Conservation (phyloP, 2,797 vertebrate species). For the Sebastes steindachneri region DNA sequence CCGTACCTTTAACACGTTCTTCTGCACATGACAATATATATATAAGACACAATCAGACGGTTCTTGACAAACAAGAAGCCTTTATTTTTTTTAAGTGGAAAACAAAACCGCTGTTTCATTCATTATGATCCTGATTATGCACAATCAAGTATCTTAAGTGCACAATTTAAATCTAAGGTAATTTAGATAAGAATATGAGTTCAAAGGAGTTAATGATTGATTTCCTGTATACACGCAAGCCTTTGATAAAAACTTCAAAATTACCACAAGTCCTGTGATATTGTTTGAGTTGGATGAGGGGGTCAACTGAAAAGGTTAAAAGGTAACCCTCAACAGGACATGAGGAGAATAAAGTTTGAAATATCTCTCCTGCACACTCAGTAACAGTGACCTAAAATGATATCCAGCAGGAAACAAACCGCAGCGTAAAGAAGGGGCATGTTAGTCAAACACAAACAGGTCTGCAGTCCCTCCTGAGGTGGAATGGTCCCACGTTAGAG, state of each 20-base stretch:
- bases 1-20: too few relatives aligned
- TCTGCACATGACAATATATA: not conserved
- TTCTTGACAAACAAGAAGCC: constrained; percentile 84
- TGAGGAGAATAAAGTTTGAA: constrained; percentile 82
- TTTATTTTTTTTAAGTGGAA: constrained; percentile 82
- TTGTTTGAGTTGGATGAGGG: constrained; percentile 80
- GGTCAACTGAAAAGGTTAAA: constrained; percentile 49
- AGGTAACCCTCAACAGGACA: constrained; percentile 83
- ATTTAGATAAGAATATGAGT: constrained; percentile 80
- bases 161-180: constrained; percentile 80
- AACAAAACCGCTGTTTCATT: constrained; percentile 80
- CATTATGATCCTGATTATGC: constrained; percentile 79
- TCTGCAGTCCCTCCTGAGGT: constrained; percentile 83
- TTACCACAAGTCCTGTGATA: constrained; percentile 90
- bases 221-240: constrained; percentile 78
- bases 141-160: constrained; percentile 81
- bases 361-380: constrained; percentile 89
- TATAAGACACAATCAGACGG: constrained; percentile 50
- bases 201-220: constrained; percentile 76
- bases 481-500: constrained; percentile 88
- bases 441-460: constrained; percentile 85
- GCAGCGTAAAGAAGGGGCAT: constrained; percentile 78
- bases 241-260: constrained; percentile 78
- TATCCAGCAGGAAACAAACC: constrained; percentile 91
- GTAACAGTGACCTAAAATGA: constrained; percentile 90